These are phyloP conservation scores for Coregonus suidteri DNA, from an alignment of 2,797 vertebrate species.

Conservation along the genomic window DNA sequence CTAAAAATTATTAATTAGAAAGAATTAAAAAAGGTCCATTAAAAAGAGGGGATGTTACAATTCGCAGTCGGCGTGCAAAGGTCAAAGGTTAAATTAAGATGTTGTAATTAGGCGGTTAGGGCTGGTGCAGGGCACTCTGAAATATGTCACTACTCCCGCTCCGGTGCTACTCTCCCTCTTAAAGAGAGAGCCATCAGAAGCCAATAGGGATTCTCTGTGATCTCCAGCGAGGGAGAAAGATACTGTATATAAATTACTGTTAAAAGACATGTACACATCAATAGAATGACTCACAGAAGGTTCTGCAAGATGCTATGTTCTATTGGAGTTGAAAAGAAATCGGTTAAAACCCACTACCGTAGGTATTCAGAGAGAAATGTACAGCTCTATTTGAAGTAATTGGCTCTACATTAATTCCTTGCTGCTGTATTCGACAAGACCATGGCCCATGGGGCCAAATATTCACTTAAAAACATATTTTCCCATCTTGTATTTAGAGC, in stretches of 20 bases:
- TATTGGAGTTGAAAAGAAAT: neutral
- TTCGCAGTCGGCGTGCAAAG: slow-evolving; percentile 37
- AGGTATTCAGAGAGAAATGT: neutral
- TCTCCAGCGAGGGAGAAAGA: neutral
- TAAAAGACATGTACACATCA: too few relatives aligned
- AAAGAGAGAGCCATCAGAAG: neutral
- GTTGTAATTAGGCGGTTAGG: slow-evolving; percentile 31
- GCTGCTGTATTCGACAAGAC: neutral
- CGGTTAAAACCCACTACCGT: neutral
- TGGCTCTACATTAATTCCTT: neutral
- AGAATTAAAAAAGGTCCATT: slow-evolving; percentile 28
- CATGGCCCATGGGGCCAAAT: neutral
- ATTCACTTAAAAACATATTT: neutral
- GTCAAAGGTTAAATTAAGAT: slow-evolving; percentile 37
- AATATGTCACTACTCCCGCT: neutral
- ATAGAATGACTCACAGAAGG: neutral
- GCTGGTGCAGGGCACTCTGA: neutral
- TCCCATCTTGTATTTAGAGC: neutral
- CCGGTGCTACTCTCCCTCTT: neutral
- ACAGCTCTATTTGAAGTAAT: neutral
- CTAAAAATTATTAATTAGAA: slow-evolving; percentile 31
- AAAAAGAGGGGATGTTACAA: slow-evolving; percentile 35
- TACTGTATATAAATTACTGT: too few relatives aligned
- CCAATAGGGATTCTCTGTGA: neutral
- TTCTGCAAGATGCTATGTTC: neutral